Conservation (phyloP, 2,888 invertebrate species). For the Mythimna vitellina region DNA sequence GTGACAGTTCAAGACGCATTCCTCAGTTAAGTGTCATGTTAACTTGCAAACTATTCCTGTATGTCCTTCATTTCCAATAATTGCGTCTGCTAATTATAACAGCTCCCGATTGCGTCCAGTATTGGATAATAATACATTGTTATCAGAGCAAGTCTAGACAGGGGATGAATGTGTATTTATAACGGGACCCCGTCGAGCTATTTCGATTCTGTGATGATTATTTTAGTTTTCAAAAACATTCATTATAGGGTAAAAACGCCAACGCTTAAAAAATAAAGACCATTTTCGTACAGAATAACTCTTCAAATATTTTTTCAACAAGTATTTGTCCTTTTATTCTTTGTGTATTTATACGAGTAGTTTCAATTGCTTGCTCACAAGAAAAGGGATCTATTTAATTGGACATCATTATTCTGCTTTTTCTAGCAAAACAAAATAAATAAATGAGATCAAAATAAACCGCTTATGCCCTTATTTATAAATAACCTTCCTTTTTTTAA, state of each 20-base stretch:
- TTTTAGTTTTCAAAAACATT: constrained; percentile 10
- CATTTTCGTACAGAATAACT: neutral
- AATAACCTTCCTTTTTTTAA: no score
- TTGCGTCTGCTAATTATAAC: constrained; percentile 56
- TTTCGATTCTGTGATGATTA: constrained; percentile 5
- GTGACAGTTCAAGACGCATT: constrained; percentile 16
- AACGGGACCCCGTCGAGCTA: constrained; percentile 13
- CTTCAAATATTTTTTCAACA: neutral
- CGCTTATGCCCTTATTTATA: neutral
- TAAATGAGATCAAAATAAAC: neutral
- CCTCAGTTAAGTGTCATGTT: constrained; percentile 19
- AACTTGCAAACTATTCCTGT: constrained; percentile 40
- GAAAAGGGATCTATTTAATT: neutral
- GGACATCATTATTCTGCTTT: neutral
- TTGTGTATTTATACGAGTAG: neutral
- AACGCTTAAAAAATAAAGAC: neutral
- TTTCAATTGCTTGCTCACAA: neutral
- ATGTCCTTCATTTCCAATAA: constrained; percentile 62
- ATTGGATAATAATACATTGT: constrained; percentile 51
- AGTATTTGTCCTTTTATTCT: neutral
- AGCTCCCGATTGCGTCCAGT: constrained; percentile 29
- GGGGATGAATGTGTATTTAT: constrained; percentile 28
- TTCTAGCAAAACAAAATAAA: neutral
- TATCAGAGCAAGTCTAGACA: constrained; percentile 56
- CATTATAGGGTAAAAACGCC: neutral